Evolutionary conservation across 1,140 invertebrate genomes (phyloP).

Genomic region (Acyrthosiphon pisum): DNA sequence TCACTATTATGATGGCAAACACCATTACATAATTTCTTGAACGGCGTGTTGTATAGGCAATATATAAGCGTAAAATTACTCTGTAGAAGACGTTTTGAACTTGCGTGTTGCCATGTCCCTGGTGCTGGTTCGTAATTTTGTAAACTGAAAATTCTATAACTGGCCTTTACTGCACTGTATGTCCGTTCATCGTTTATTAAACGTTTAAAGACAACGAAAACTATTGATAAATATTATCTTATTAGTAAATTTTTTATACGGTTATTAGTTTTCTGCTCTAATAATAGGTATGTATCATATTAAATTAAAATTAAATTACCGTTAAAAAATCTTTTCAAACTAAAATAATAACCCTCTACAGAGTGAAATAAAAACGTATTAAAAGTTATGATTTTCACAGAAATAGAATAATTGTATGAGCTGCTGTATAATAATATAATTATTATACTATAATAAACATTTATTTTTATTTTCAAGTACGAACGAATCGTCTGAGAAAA

Average conservation of each 20-base stretch:
- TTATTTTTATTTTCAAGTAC: slow-evolving; percentile 3
- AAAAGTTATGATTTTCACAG: neutral
- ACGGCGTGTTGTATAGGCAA: no score
- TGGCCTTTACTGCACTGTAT: no score
- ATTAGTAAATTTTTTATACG: neutral
- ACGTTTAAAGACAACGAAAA: neutral
- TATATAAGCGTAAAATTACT: no score
- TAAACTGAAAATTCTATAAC: no score
- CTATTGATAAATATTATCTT: neutral
- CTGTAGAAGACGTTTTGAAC: no score
- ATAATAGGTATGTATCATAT: neutral
- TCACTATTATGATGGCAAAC: no score
- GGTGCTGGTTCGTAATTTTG: neutral
- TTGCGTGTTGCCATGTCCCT: neutral
- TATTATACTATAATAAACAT: neutral
- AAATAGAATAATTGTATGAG: neutral
- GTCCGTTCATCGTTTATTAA: neutral
- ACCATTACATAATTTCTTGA: no score
- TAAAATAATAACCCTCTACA: neutral
- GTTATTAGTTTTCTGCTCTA: neutral
- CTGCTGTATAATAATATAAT: neutral
- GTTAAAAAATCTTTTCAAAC: neutral
- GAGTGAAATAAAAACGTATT: neutral
- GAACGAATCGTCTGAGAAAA: neutral
- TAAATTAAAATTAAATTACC: neutral